Conservation (phyloP, 2,113 vertebrate genomes). For the Peromyscus maniculatus region DNA sequence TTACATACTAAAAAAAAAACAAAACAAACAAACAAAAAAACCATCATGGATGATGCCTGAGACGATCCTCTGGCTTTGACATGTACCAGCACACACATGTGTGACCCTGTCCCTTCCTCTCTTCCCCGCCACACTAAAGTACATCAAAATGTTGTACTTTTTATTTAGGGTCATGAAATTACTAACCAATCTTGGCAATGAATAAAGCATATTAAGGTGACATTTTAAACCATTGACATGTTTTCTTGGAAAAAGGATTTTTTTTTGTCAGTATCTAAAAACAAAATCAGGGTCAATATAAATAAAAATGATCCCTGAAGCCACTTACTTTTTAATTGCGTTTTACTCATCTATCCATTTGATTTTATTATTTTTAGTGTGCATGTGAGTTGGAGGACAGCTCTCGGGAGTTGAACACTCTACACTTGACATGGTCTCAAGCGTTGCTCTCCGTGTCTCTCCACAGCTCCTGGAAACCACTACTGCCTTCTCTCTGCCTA, state of each 20-base stretch:
- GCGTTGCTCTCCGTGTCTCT: no score
- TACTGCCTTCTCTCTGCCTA: neutral
- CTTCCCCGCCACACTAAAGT: neutral
- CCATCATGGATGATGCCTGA: neutral
- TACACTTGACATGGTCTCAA: neutral
- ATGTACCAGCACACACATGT: neutral
- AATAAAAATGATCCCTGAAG: neutral
- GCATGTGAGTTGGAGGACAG: neutral
- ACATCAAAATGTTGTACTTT: slow-evolving; percentile 10
- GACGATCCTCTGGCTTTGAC: neutral
- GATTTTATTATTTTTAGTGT: neutral
- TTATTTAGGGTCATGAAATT: neutral
- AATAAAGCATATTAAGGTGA: neutral
- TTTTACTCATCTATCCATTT: neutral
- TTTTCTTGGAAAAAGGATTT: neutral
- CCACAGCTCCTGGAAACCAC: neutral
- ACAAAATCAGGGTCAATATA: neutral
- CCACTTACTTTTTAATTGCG: neutral
- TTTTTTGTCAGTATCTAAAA: neutral
- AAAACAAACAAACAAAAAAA: neutral
- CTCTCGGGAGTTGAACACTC: neutral
- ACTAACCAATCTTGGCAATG: neutral
- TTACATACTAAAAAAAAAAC: neutral
- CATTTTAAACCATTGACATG: neutral
- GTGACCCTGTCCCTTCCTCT: neutral